Base-by-base conservation (phyloP, 2,888 invertebrate species). In the Drosophila hamatofila region DNA sequence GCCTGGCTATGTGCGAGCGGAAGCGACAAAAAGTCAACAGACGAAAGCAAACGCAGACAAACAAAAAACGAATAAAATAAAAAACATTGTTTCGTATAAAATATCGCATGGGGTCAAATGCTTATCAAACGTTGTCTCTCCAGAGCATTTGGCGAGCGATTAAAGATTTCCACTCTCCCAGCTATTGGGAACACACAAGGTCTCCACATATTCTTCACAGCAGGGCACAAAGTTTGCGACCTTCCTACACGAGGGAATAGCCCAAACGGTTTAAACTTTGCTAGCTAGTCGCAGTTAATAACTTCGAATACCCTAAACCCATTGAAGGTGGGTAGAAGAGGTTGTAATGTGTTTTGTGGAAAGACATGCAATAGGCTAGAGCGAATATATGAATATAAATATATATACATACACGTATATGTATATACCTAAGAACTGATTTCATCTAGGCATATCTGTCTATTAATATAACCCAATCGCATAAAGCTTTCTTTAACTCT, bases 101-200 rank as follows among this genome's bases (percentile, higher is more conserved):
- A 57, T 48, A 49, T 60, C 61, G 54, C 61, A 72, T 54, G 44
- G 72, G 84, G 84, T 84, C 84, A 84, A 79, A 87, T 89, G 88
- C 75, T 84, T 84, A 84, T 84, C 84, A 77, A 70, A 65, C 61
- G 64, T 73, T 72, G 89, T 77, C 75, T 81, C 84, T 81, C 84
- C 62, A 46, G 84, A 87, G 84, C 82, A 75, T 84, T 84, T 87
- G 72, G 84, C 80, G 55, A 79, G 82, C 84, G 84, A 84, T 89
- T 84, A 87, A 84, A 84, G 84, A 81, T 81, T 86, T 83, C 52
- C 57, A 57, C 55, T 60, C 62, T 67, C 69, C 23, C 66, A 66
- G 46, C 69, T 58, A n/a, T 54, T 25, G 39, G 21, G 37, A 7
- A 37, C 56, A 6, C 33, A 14, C 44, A 62, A 23, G 30, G 14